These are phyloP conservation scores for Sminthurides bifidus DNA, from an alignment of 1,140 invertebrate species.

Conservation along the genomic window DNA sequence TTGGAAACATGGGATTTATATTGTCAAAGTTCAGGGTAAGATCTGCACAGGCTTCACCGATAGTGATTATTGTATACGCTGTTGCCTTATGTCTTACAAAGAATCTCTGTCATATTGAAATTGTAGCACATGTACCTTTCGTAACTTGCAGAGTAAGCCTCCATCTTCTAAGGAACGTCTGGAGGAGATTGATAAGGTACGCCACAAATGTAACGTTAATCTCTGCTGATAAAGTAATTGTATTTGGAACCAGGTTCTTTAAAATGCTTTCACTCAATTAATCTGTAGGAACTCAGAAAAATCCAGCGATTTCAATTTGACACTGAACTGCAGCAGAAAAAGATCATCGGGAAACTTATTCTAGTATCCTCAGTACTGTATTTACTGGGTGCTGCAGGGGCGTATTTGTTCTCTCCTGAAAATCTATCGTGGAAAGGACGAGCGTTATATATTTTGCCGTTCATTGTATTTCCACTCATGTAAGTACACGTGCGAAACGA, in stretches of 20 bases:
- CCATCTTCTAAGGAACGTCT: slow-evolving; percentile 57
- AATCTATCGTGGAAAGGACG: slow-evolving; percentile 46
- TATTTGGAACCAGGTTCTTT: slow-evolving; percentile 19
- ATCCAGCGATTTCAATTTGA: slow-evolving; percentile 65
- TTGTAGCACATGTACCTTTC: neutral
- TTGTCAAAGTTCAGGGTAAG: slow-evolving; percentile 32
- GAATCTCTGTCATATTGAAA: neutral
- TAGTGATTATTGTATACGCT: neutral
- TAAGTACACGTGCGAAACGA: slow-evolving; percentile 43
- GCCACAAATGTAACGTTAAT: slow-evolving; percentile 9
- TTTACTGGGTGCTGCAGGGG: slow-evolving; percentile 55
- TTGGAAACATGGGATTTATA: slow-evolving; percentile 26
- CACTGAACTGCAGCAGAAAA: slow-evolving; percentile 65
- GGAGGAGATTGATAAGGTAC: slow-evolving; percentile 56
- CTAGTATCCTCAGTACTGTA: slow-evolving; percentile 69
- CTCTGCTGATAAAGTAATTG: slow-evolving; percentile 5
- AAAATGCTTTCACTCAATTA: slow-evolving; percentile 12
- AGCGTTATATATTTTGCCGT: slow-evolving; percentile 55
- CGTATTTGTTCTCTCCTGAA: slow-evolving; percentile 60
- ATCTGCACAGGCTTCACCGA: neutral
- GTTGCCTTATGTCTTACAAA: neutral
- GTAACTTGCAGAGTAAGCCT: slow-evolving; percentile 62
- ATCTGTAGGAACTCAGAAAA: slow-evolving; percentile 55
- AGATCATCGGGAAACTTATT: slow-evolving; percentile 63
- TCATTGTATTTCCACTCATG: slow-evolving; percentile 64